Evolutionary conservation across 2,797 vertebrate species (phyloP).

Genomic region (Psittacula derbiana): DNA sequence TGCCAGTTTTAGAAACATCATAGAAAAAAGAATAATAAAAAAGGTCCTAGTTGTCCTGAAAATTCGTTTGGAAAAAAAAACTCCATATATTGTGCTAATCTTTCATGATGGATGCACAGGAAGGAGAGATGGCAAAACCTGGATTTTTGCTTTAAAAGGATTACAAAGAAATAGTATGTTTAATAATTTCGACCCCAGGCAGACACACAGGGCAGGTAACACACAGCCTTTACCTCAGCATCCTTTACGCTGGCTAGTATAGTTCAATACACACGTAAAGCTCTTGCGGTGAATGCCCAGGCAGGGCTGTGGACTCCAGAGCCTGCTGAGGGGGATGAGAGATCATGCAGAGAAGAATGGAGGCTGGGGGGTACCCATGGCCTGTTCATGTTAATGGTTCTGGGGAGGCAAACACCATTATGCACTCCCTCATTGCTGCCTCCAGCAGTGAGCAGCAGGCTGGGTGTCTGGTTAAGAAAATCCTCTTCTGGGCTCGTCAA

Average conservation of each 20-base stretch:
- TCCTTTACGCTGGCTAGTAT: neutral
- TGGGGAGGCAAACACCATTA: neutral
- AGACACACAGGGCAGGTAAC: neutral
- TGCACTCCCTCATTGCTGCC: neutral
- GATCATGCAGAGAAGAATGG: neutral
- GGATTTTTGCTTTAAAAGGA: neutral
- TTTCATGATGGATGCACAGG: neutral
- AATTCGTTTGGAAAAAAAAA: neutral
- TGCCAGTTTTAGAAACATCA: slow-evolving; percentile 72
- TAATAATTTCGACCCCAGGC: neutral
- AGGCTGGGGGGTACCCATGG: neutral
- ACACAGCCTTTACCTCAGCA: neutral
- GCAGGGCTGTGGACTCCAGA: neutral
- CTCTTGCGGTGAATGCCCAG: neutral
- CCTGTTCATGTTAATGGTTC: neutral
- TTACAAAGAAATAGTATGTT: neutral
- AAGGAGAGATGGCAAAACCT: neutral
- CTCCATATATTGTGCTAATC: slow-evolving; percentile 8
- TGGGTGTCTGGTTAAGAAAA: neutral
- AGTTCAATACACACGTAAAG: neutral
- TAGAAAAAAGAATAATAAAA: slow-evolving; percentile 31
- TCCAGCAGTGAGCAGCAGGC: neutral
- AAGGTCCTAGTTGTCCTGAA: slow-evolving; percentile 51
- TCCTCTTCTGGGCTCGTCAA: neutral
- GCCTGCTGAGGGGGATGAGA: neutral